phyloP scores from a whole-genome alignment of 2,797 vertebrate genomes.

The Helicolenus hilgendorfi region DNA sequence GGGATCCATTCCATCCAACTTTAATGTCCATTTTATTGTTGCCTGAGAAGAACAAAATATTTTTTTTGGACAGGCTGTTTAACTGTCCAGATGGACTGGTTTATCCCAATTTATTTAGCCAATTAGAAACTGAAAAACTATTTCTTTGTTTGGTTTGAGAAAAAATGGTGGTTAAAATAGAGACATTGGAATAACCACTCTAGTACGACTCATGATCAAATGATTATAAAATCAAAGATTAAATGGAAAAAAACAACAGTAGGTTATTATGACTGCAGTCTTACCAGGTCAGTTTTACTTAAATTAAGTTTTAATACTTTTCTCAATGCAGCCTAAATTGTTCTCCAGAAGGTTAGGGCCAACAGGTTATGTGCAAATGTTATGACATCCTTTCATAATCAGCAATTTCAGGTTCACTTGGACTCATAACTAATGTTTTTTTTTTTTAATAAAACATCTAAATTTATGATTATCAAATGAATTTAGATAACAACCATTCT shows the following conservation, averaged over 20 bases:
- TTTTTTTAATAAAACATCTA: not conserved
- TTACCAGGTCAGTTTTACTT: not conserved
- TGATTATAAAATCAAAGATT: not conserved
- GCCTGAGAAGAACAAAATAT: not conserved
- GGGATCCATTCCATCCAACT: not conserved
- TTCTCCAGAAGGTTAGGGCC: not conserved
- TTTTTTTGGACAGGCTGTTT: not conserved
- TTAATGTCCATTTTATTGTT: not conserved
- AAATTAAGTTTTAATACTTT: not conserved
- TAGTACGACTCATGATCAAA: not conserved
- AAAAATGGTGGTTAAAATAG: not conserved
- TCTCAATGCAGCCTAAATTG: not conserved
- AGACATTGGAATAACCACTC: not conserved
- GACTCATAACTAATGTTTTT: not conserved
- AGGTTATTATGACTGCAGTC: not conserved
- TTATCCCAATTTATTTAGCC: not conserved
- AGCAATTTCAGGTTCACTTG: not conserved
- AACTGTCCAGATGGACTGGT: not conserved
- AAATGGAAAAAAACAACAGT: not conserved
- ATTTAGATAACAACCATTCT: constrained; percentile 25
- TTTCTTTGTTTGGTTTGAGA: not conserved
- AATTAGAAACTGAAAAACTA: not conserved
- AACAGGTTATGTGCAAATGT: not conserved
- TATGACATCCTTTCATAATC: not conserved
- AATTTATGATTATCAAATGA: not conserved